Evolutionary conservation across 1,140 invertebrate genomes (phyloP).

Genomic region (Drosophila orena): DNA sequence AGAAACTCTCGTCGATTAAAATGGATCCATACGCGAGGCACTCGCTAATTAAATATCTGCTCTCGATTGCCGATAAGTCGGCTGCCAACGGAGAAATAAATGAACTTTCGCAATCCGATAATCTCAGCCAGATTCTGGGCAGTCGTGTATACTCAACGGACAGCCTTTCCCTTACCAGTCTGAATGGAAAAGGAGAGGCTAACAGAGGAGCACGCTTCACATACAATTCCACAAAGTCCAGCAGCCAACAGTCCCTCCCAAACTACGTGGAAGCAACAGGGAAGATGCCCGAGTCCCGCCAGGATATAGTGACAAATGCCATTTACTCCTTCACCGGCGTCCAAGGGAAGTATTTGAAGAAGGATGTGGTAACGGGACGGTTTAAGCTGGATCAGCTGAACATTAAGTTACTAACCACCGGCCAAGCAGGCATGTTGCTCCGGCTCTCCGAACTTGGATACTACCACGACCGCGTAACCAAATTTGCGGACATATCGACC

Average conservation of each 20-base stretch:
- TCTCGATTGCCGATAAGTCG: neutral
- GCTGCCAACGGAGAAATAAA: neutral
- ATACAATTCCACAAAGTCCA: slow-evolving; percentile 33
- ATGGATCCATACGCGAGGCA: slow-evolving; percentile 1
- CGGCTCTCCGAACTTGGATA: slow-evolving; percentile 92
- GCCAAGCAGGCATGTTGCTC: slow-evolving; percentile 87
- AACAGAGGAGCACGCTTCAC: neutral
- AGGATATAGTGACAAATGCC: slow-evolving; percentile 90
- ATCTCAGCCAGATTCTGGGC: neutral
- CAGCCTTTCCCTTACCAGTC: neutral
- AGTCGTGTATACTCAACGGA: neutral
- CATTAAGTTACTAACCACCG: slow-evolving; percentile 82
- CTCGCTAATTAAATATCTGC: slow-evolving; percentile 5
- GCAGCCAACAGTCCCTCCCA: slow-evolving; percentile 1
- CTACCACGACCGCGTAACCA: slow-evolving; percentile 92
- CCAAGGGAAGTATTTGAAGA: slow-evolving; percentile 90
- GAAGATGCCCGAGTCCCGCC: slow-evolving; percentile 43
- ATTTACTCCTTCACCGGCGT: slow-evolving; percentile 93
- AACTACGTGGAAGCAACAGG: slow-evolving; percentile 10
- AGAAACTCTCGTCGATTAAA: neutral
- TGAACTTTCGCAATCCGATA: neutral
- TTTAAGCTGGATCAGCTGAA: slow-evolving; percentile 88
- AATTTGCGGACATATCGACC: slow-evolving; percentile 89
- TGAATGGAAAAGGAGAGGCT: slow-evolving; percentile 2
- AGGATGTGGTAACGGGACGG: slow-evolving; percentile 88